Base-by-base conservation (phyloP, 2,797 vertebrate genomes). In the Sciaenops ocellatus region DNA sequence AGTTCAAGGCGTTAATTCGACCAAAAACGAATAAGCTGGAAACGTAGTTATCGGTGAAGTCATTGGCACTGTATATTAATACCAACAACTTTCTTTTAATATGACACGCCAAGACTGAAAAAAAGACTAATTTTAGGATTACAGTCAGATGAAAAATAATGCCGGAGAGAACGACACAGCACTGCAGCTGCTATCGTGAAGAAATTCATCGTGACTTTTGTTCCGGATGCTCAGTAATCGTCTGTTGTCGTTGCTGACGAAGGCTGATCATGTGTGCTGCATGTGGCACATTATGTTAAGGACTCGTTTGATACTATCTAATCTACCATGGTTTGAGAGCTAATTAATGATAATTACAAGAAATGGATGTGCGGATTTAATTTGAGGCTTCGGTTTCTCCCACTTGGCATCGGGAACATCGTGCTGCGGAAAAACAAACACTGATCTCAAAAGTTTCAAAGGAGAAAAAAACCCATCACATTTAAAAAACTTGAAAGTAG, bases 61-160 rank as follows among this genome's bases (percentile, higher is more conserved):
- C 24, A 46, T 38, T 52, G 48, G 5, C 26, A 6, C 30, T 30
- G 34, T 38, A 38, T 50, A 2, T 12, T 15, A 44, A 48, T 64
- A 24, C 17, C 1, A 3, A 7, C 13, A 6, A 34, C 18, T 47
- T 63, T 44, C 15, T 30, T 59, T 54, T 17, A 48, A 68, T 20
- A 56, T 22, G 51, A 63, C 28, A 48, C 8, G 47, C 18, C 34
- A 38, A 46, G 38, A 6, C 47, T 24, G 26, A 24, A 72, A 56
- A 30, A 55, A 38, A 51, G 26, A 61, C 3, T 22, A 1, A 38
- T 69, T 51, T 72, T 55, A 18, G 20, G 42, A 57, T 48, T 30
- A 51, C 41, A 68, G 85, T 83, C 89, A 90, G 73, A 86, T 85
- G 80, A 89, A 16, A 65, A 69, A 69, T 41, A 52, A 12, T 1